These are phyloP conservation scores for Aphelocoma coerulescens DNA, from an alignment of 2,113 vertebrate genomes.

Conservation along the genomic window DNA sequence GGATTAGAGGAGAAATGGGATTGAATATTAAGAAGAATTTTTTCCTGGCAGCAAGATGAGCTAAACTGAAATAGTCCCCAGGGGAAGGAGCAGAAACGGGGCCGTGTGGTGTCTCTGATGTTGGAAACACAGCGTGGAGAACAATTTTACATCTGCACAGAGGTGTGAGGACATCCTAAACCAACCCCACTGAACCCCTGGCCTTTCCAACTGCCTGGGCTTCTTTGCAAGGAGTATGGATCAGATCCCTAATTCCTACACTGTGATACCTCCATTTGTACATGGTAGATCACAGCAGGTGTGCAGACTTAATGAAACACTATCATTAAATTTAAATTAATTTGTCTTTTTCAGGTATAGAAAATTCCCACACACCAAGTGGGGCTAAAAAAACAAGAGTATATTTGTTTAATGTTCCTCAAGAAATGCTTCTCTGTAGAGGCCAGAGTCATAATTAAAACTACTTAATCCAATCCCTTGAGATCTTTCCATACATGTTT, in stretches of 20 bases:
- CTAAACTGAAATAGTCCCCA: neutral
- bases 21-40: neutral
- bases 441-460: conserved; percentile 29
- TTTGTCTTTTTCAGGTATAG: neutral
- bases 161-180: neutral
- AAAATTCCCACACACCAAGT: neutral
- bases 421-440: neutral
- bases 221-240: too few species aligned
- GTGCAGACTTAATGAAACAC: neutral
- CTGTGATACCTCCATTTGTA: rapidly evolving
- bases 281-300: rapidly evolving
- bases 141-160: neutral
- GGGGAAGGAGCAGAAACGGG: neutral
- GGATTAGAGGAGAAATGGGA: neutral
- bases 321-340: neutral
- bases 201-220: neutral
- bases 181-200: neutral
- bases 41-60: neutral
- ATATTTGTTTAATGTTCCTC: neutral
- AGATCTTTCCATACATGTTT: conserved; percentile 30
- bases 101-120: neutral
- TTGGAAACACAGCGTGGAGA: neutral
- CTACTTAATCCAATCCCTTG: conserved; percentile 17
- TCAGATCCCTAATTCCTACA: neutral
- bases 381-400: neutral